Base-by-base conservation (phyloP, 23 tunicate genomes). In the Ascidia mentula region DNA sequence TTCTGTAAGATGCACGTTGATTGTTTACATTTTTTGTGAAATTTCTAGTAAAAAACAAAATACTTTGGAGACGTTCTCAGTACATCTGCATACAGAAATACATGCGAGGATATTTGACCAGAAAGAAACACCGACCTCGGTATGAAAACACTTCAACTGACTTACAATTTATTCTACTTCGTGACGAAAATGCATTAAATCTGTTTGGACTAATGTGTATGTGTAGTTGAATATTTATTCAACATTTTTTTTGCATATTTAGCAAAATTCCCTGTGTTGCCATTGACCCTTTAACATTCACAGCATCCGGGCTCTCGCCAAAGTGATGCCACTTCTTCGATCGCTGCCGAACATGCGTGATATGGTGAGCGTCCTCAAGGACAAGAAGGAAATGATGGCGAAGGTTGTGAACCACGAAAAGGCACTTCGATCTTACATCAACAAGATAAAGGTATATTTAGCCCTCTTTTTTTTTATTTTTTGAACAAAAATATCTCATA, bases 71-170 rank as follows among this genome's bases (percentile, higher is more conserved):
- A 1, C 86, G 90, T 0, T 60, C 78, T 4, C 89, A 88, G 6
- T 93, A 93, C 79, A 78, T 88, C 59, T 42, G 87, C 32, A 88
- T 93, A 38, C 98, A 93, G 84, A 88, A 84, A 59, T 87, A 81
- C 34, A 73, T 88, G 0, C 79, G 98, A 22, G 98, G 98, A 0
- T 77, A 59, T 69, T 46, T 81, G 0, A 87, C 89, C 6, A 75
- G 98, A 71, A 88, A 72, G 80, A 88, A 80, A 38, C 98, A 93
- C 38, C 75, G 73, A 31, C 98, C 98, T 1, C 77, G 93, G 98
- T 93, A 71, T 74, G 82, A 6, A 15, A 6, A 46, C 12, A 37
- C 65, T 42, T 42, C 15, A 42, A 42, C 15, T 42, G 53, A 42
- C 12, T 9, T 42, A 42, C 53, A 42, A 15, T 42, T 9, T 15